These are phyloP conservation scores for Cryptotis parvus DNA, from an alignment of 2,113 vertebrate genomes.

Conservation along the genomic window DNA sequence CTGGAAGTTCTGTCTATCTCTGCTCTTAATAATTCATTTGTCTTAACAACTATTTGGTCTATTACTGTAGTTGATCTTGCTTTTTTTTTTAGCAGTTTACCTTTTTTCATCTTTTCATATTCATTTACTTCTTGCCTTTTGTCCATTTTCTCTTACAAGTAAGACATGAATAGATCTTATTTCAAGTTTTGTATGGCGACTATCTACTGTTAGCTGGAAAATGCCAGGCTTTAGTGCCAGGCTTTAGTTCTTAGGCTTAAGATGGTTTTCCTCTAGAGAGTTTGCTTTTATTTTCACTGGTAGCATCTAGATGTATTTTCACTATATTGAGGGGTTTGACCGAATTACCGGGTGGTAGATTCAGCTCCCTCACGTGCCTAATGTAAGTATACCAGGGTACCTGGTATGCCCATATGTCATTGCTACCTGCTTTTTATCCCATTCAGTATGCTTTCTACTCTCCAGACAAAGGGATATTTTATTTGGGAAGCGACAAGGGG, in stretches of 20 bases:
- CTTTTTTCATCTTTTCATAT: background rate
- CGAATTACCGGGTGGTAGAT: background rate
- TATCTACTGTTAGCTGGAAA: constrained; percentile 1
- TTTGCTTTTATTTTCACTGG: background rate
- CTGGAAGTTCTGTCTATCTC: background rate
- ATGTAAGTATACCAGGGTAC: too few species aligned
- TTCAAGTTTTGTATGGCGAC: constrained; percentile 22
- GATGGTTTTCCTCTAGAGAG: background rate
- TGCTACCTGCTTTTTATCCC: background rate
- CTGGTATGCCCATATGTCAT: too few species aligned
- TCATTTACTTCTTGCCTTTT: constrained; percentile 28
- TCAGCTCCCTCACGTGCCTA: background rate
- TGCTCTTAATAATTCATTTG: constrained; percentile 9
- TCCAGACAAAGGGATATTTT: background rate
- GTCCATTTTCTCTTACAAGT: background rate
- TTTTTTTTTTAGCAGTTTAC: too few species aligned
- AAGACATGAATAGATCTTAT: background rate
- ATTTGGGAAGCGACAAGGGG: background rate
- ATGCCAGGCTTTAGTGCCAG: background rate
- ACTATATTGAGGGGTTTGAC: background rate
- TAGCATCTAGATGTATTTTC: background rate
- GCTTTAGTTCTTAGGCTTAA: background rate
- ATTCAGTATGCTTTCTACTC: background rate
- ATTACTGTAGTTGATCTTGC: background rate
- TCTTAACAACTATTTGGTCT: background rate